phyloP scores from a whole-genome alignment of 2,797 vertebrate genomes.

The Macrochelys suwanniensis region DNA sequence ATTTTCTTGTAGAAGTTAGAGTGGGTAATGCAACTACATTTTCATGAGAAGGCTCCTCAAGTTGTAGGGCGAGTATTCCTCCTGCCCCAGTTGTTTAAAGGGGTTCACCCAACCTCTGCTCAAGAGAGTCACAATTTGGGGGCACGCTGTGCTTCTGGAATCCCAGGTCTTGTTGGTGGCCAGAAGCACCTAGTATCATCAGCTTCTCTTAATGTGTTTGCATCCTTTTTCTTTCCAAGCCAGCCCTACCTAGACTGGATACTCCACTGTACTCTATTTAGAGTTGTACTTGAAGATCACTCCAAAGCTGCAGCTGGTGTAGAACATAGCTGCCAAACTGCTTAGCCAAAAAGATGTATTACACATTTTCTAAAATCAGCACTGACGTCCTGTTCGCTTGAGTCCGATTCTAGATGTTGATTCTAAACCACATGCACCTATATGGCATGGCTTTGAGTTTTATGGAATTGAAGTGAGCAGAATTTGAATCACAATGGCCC shows the following conservation, averaged over 20 bases:
- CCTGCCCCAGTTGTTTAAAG: too few relatives aligned
- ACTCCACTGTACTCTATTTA: neutral
- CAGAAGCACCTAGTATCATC: neutral
- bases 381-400: neutral
- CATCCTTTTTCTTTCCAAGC: neutral
- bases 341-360: neutral
- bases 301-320: accelerated
- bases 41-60: neutral
- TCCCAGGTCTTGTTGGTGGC: too few relatives aligned
- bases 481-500: accelerated
- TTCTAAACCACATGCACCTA: neutral
- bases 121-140: too few relatives aligned
- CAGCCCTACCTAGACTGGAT: neutral
- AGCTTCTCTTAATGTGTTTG: neutral
- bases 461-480: neutral
- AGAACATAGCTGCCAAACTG: neutral
- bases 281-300: neutral
- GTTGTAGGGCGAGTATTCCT: too few relatives aligned
- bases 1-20: neutral
- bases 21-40: neutral
- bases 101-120: too few relatives aligned
- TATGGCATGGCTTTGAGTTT: neutral
- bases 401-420: neutral
- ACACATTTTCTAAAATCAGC: neutral
- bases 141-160: too few relatives aligned